These are phyloP conservation scores for Excalfactoria chinensis DNA, from an alignment of 2,113 vertebrate genomes.

Conservation along the genomic window DNA sequence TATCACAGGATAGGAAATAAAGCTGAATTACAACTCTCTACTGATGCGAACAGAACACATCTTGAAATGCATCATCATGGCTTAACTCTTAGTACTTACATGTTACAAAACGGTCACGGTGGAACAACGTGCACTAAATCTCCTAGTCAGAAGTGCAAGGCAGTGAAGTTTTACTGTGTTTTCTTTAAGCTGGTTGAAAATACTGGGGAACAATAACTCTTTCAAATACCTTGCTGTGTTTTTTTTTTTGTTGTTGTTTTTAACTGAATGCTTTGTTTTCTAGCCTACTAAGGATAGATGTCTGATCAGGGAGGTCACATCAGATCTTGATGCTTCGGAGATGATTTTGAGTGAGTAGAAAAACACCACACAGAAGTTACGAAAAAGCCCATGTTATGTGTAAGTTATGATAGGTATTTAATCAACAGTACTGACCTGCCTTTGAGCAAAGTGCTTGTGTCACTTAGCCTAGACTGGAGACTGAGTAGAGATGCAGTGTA, in stretches of 20 bases:
- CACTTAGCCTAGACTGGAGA: not conserved
- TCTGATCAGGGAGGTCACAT: not conserved
- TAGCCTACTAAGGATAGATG: not conserved
- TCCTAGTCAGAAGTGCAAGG: not conserved
- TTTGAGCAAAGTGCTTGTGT: not conserved
- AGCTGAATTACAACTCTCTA: not conserved
- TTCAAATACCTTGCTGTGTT: not conserved
- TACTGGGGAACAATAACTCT: constrained; percentile 29
- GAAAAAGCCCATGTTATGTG: rapidly evolving
- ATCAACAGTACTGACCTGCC: not conserved
- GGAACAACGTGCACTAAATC: not conserved
- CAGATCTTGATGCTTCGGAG: not conserved
- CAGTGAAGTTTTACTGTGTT: constrained; percentile 7
- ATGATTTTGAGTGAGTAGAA: not conserved
- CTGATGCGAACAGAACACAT: not conserved
- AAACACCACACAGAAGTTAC: not conserved
- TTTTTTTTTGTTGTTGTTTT: not conserved
- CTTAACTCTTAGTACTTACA: not conserved
- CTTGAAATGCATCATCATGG: not conserved
- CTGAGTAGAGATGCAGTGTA: not conserved
- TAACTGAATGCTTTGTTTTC: not conserved
- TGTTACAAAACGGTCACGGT: not conserved
- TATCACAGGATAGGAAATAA: not conserved
- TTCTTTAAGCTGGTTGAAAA: constrained; percentile 45
- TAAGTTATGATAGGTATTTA: not conserved